Evolutionary conservation across 1,140 invertebrate genomes (phyloP).

Genomic region (Tetragnatha versicolor): DNA sequence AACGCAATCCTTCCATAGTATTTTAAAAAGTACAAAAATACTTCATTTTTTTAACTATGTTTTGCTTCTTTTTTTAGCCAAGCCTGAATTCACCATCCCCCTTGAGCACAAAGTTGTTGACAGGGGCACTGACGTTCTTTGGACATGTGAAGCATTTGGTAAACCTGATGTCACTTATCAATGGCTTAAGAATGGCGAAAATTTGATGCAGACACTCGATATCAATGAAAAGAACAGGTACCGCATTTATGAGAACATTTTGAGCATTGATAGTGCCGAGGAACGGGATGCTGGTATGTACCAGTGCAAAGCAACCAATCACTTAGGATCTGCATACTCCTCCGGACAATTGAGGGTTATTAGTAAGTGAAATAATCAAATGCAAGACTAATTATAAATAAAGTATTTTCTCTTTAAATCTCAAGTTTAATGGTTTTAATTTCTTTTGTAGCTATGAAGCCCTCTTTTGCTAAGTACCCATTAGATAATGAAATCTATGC

Average conservation of each 20-base stretch:
- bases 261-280: conserved; percentile 81
- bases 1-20: too few relatives aligned
- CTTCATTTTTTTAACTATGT: background rate
- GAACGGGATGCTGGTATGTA: conserved; percentile 93
- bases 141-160: conserved; percentile 95
- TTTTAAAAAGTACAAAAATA: too few relatives aligned
- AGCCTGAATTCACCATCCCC: conserved; percentile 92
- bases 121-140: conserved; percentile 77
- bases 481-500: conserved; percentile 88
- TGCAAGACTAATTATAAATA: background rate
- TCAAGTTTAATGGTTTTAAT: background rate
- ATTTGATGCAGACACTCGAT: conserved; percentile 72
- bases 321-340: conserved; percentile 83
- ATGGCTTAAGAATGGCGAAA: conserved; percentile 88
- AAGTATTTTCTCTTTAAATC: too few relatives aligned
- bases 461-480: conserved; percentile 89
- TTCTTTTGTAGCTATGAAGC: conserved; percentile 73
- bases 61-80: conserved; percentile 69
- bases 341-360: conserved; percentile 89
- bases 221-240: conserved; percentile 62
- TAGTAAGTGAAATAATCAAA: conserved; percentile 65
- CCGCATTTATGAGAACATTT: conserved; percentile 80
- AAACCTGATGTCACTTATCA: conserved; percentile 92
- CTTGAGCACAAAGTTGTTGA: conserved; percentile 89
- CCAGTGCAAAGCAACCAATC: conserved; percentile 90